Conservation (phyloP, 2,888 invertebrate species). For the Macrophya annulata region DNA sequence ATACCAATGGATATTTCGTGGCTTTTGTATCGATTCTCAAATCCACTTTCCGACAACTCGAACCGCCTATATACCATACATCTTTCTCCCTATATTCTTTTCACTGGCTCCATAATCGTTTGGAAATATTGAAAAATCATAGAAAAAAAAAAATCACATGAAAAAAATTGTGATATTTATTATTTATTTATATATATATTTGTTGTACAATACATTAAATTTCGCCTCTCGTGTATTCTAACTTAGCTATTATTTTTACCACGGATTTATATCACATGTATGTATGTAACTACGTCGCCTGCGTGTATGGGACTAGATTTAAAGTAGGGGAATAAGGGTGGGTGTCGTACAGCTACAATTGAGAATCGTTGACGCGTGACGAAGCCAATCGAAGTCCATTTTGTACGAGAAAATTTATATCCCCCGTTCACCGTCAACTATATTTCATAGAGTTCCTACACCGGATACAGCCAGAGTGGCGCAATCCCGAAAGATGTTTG, state of each 20-base stretch:
- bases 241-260: neutral
- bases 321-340: slow-evolving; percentile 45
- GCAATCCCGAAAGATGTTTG: slow-evolving; percentile 70
- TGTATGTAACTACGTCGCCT: too few species aligned
- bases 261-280: neutral
- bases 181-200: neutral
- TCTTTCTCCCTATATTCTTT: slow-evolving; percentile 31
- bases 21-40: slow-evolving; percentile 38
- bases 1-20: slow-evolving; percentile 37
- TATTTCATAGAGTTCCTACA: slow-evolving; percentile 67
- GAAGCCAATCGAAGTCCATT: slow-evolving; percentile 68
- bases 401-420: slow-evolving; percentile 64
- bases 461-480: slow-evolving; percentile 72
- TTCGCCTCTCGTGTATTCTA: neutral
- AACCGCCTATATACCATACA: neutral
- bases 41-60: slow-evolving; percentile 48
- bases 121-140: neutral
- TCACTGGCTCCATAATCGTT: slow-evolving; percentile 27
- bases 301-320: neutral
- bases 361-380: slow-evolving; percentile 72
- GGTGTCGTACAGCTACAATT: slow-evolving; percentile 63
- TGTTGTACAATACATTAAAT: neutral
- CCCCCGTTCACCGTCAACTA: slow-evolving; percentile 55
- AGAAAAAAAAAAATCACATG: neutral
- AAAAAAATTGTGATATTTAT: neutral